phyloP scores from a whole-genome alignment of 2,113 vertebrate genomes.

The Alethe castanea region DNA sequence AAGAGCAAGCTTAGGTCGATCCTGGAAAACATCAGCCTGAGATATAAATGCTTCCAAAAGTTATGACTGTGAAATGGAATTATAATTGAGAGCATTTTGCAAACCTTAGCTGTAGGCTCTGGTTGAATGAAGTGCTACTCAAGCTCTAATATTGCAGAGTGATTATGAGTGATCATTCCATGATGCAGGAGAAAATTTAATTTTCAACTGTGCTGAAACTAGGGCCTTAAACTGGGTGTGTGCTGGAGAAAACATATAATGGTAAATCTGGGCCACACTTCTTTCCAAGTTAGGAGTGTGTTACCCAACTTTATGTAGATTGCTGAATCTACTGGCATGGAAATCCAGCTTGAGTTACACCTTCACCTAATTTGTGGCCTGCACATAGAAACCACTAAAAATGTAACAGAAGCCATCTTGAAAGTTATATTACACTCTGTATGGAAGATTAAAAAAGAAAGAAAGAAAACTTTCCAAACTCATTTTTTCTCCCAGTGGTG shows the following conservation, averaged over 20 bases:
- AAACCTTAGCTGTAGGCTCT: not conserved
- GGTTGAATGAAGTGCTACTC: not conserved
- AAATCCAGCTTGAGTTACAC: not conserved
- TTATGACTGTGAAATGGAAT: slow-evolving; percentile 23
- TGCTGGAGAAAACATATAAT: not conserved
- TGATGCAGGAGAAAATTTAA: not conserved
- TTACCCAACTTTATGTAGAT: not conserved
- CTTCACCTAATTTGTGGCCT: not conserved
- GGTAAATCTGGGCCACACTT: not conserved
- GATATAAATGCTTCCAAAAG: slow-evolving; percentile 23
- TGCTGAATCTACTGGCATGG: not conserved
- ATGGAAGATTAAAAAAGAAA: not conserved
- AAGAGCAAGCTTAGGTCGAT: not conserved
- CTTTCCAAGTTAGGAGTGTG: not conserved
- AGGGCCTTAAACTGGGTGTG: not conserved
- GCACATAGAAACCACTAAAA: not conserved
- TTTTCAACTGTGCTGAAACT: not conserved
- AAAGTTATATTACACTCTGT: not conserved
- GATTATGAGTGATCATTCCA: not conserved
- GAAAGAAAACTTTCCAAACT: not conserved
- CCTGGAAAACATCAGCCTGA: slow-evolving; percentile 19
- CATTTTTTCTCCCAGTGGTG: fast-evolving
- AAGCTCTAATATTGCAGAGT: not conserved
- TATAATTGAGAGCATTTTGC: slow-evolving; percentile 25
- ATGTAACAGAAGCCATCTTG: not conserved